Evolutionary conservation across 2,888 invertebrate species (phyloP).

Genomic region (Flexamia atlantica): DNA sequence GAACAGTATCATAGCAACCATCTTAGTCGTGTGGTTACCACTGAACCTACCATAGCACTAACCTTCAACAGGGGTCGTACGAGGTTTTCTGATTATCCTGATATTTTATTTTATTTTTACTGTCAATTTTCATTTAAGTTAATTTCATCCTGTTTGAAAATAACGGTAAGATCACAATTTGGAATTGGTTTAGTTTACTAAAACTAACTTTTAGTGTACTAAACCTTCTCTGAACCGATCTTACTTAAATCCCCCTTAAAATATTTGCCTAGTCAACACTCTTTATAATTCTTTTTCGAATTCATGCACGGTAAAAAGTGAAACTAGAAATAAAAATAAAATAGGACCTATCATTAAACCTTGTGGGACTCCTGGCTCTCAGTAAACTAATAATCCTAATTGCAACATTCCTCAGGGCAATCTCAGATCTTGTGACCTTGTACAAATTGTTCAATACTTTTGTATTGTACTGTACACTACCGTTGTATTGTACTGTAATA

Average conservation of each 20-base stretch:
- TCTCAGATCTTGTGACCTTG: slow-evolving; percentile 49
- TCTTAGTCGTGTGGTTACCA: slow-evolving; percentile 53
- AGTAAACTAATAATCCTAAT: slow-evolving; percentile 34
- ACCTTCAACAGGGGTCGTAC: background rate
- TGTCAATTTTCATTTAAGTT: background rate
- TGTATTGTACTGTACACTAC: slow-evolving; percentile 44
- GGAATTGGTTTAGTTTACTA: background rate
- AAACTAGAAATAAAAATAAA: background rate
- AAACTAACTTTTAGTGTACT: too few relatives aligned
- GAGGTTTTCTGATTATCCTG: slow-evolving; percentile 20
- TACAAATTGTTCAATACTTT: slow-evolving; percentile 46
- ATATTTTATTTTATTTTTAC: too few relatives aligned
- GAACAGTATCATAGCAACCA: slow-evolving; percentile 17
- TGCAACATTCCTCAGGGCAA: slow-evolving; percentile 55
- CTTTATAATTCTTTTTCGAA: too few relatives aligned
- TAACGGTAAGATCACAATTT: too few relatives aligned
- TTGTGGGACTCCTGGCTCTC: background rate
- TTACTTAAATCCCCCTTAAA: too few relatives aligned
- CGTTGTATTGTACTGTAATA: slow-evolving; percentile 51
- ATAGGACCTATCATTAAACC: background rate
- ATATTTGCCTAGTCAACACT: too few relatives aligned
- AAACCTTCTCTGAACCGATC: background rate
- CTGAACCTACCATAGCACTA: slow-evolving; percentile 50
- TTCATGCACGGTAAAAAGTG: too few relatives aligned
- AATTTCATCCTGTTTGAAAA: too few relatives aligned